Percentiles rank a stretch among this genome's conserved stretches.
These are phyloP conservation scores for Xestoiulus laeticollis DNA, from an alignment of 2,888 invertebrate species.

Conservation along the genomic window DNA sequence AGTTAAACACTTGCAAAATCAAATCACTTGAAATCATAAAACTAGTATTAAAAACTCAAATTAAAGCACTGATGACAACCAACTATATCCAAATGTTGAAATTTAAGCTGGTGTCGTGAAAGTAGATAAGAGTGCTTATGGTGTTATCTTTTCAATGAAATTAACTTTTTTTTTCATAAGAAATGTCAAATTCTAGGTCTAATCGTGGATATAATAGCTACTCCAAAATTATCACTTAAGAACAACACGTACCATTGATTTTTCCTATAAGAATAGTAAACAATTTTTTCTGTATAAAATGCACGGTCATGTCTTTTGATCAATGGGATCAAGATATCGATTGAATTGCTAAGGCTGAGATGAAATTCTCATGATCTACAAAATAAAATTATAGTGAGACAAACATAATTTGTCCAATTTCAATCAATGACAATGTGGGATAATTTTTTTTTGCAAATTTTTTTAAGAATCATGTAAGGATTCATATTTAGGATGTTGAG, in stretches of 20 bases:
- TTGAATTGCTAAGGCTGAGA: background rate
- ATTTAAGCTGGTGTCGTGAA: too few species aligned
- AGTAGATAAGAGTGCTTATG: too few species aligned
- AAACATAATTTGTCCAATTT: background rate
- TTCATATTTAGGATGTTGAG: too few species aligned
- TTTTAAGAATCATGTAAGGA: too few species aligned
- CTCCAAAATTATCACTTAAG: background rate
- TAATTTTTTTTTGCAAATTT: background rate
- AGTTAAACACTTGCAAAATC: too few species aligned
- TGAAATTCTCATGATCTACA: background rate
- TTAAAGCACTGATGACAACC: too few species aligned
- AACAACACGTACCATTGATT: background rate
- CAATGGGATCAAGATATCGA: background rate
- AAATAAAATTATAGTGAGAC: background rate
- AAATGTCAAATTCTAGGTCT: too few species aligned
- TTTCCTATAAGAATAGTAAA: background rate
- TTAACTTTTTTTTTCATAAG: too few species aligned
- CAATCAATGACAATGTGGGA: background rate
- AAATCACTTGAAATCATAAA: background rate
- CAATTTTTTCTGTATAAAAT: background rate
- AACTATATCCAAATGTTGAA: too few species aligned
- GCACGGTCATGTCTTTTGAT: constrained; percentile 28
- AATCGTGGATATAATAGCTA: background rate
- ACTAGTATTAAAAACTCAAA: background rate
- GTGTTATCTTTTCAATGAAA: too few species aligned